phyloP scores from a whole-genome alignment of 1,140 invertebrate species.

The Dinoponera quadriceps region DNA sequence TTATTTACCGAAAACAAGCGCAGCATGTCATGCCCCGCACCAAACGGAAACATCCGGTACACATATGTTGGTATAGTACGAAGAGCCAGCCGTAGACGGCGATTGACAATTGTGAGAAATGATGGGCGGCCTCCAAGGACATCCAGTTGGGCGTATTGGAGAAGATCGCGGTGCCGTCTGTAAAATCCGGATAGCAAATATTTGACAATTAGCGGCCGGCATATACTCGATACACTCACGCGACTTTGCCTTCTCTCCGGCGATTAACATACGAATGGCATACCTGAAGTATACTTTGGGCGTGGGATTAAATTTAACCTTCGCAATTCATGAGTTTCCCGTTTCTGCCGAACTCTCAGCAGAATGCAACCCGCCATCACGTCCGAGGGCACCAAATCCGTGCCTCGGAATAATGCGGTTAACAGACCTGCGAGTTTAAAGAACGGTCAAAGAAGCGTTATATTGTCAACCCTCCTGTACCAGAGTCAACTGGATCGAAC shows the following conservation, averaged over 20 bases:
- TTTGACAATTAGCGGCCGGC: neutral
- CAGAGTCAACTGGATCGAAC: no score
- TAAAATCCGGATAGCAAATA: constrained; percentile 20
- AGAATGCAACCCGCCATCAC: constrained; percentile 94
- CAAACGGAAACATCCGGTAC: constrained; percentile 91
- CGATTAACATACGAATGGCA: constrained; percentile 14
- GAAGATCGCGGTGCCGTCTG: constrained; percentile 84
- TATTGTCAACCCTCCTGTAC: neutral
- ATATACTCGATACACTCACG: neutral
- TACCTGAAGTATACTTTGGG: constrained; percentile 89
- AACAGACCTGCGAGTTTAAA: constrained; percentile 86
- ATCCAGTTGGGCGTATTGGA: constrained; percentile 90
- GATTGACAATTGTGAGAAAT: constrained; percentile 92
- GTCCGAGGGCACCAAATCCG: constrained; percentile 95
- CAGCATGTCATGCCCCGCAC: constrained; percentile 90
- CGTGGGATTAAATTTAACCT: constrained; percentile 89
- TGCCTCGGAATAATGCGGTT: constrained; percentile 91
- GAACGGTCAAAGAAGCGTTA: neutral
- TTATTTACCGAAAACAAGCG: constrained; percentile 89
- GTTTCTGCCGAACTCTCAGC: constrained; percentile 90
- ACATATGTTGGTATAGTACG: constrained; percentile 91
- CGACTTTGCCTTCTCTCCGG: neutral
- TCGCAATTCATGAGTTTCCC: constrained; percentile 89
- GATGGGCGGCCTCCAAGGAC: constrained; percentile 90
- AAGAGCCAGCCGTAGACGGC: constrained; percentile 97